Evolutionary conservation across 2,113 vertebrate species (phyloP).

Genomic region (Equus quagga): DNA sequence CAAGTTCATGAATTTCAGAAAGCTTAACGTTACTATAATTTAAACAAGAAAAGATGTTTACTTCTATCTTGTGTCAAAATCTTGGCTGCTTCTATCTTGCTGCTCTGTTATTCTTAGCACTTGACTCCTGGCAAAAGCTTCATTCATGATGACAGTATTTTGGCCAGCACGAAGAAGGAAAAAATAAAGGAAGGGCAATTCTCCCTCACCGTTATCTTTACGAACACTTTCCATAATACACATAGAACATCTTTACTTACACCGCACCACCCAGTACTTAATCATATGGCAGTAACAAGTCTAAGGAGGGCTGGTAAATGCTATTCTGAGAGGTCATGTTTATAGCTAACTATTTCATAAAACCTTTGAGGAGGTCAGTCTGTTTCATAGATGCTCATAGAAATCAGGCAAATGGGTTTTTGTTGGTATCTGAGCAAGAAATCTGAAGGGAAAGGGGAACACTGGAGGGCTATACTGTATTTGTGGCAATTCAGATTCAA

Average conservation of each 20-base stretch:
- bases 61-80: background rate
- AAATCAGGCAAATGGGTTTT: background rate
- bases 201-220: no score
- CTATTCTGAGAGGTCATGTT: background rate
- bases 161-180: background rate
- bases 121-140: background rate
- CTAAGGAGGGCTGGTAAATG: background rate
- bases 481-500: background rate
- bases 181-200: background rate
- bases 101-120: background rate
- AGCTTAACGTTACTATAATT: background rate
- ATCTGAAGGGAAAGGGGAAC: background rate
- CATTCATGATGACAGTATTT: background rate
- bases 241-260: background rate
- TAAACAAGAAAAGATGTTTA: background rate
- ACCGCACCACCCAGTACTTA: background rate
- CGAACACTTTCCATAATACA: background rate
- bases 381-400: background rate
- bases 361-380: background rate
- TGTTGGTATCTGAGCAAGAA: background rate
- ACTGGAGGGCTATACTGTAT: background rate
- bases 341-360: background rate
- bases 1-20: background rate
- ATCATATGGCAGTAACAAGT: background rate
- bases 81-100: background rate